These are phyloP conservation scores for Micronycteris hirsuta DNA, from an alignment of 2,113 vertebrate genomes.

Conservation along the genomic window DNA sequence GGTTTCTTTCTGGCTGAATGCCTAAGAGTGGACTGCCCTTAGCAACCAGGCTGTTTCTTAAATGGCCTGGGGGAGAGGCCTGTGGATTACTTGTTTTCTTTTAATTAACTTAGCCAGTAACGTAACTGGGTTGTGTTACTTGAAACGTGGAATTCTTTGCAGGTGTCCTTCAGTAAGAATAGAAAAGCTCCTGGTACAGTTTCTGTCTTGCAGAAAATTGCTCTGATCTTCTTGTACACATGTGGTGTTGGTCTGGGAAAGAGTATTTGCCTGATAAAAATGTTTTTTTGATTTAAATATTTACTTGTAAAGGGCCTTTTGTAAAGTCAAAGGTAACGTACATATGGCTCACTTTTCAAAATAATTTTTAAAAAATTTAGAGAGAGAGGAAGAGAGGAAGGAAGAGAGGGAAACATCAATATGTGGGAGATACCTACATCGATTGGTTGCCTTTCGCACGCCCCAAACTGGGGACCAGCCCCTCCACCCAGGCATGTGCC, in stretches of 20 bases:
- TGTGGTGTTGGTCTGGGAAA: neutral
- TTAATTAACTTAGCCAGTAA: neutral
- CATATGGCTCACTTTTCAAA: neutral
- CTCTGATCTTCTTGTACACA: neutral
- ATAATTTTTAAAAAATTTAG: too few relatives aligned
- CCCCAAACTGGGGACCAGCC: too few relatives aligned
- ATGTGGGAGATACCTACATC: too few relatives aligned
- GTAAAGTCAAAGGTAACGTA: neutral
- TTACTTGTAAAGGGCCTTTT: conserved; percentile 28
- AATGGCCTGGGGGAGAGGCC: neutral
- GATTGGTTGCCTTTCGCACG: too few relatives aligned
- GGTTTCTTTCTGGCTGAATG: neutral
- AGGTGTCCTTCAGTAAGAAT: neutral
- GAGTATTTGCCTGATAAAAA: neutral
- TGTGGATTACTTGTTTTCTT: neutral
- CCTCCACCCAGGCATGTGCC: too few relatives aligned
- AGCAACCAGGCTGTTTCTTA: neutral
- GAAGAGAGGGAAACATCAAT: too few relatives aligned
- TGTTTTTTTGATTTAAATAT: neutral
- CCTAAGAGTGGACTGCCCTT: neutral
- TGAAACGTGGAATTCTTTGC: neutral
- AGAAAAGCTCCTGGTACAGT: neutral
- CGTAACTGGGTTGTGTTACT: neutral
- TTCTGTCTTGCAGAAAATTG: neutral
- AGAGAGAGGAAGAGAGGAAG: too few relatives aligned